phyloP scores from a whole-genome alignment of 2,113 vertebrate species.

The Eonycteris spelaea region DNA sequence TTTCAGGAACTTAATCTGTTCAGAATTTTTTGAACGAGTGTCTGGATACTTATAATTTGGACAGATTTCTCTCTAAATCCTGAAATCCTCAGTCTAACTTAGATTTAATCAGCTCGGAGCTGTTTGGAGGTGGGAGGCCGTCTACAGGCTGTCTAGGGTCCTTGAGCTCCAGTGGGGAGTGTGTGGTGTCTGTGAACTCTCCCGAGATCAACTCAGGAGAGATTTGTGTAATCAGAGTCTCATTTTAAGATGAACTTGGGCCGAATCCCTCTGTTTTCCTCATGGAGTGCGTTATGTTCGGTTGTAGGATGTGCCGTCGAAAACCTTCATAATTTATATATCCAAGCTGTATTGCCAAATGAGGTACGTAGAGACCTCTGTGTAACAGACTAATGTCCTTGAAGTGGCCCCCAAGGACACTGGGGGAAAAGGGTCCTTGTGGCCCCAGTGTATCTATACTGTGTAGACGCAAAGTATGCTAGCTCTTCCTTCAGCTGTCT shows the following conservation, averaged over 20 bases:
- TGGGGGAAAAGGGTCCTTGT: not conserved
- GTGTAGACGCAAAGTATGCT: not conserved
- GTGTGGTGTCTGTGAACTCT: accelerated
- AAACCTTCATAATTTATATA: not conserved
- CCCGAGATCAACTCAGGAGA: not conserved
- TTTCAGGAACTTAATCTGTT: not conserved
- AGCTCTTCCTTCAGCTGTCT: not conserved
- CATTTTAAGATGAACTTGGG: not conserved
- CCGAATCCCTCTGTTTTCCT: not conserved
- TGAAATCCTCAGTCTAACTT: not conserved
- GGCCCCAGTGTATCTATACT: not conserved
- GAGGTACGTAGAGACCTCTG: not conserved
- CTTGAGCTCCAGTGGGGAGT: not conserved
- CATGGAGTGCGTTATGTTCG: not conserved
- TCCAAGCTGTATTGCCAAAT: not conserved
- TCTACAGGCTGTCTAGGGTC: not conserved
- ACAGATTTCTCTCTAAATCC: not conserved
- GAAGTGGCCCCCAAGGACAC: not conserved
- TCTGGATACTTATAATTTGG: not conserved
- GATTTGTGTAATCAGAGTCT: not conserved
- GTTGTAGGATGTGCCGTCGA: not conserved
- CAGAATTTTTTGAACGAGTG: not conserved
- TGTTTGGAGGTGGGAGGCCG: not conserved
- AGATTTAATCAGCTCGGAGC: not conserved
- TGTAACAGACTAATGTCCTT: not conserved